These are phyloP conservation scores for Matsumyia berberina DNA, from an alignment of 2,888 invertebrate genomes.

Conservation along the genomic window DNA sequence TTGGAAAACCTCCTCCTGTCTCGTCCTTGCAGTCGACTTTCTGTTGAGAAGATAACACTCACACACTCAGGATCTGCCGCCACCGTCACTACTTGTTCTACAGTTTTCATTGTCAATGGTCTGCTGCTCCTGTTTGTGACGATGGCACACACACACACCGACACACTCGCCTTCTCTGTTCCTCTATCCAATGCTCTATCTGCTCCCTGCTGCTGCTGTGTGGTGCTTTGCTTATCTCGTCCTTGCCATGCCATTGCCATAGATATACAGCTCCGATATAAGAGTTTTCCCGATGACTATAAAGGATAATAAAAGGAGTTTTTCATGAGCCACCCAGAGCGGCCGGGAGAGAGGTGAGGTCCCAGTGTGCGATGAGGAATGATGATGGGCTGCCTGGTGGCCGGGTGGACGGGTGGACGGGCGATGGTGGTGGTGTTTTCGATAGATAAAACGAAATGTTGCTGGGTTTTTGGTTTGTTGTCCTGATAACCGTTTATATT, in stretches of 20 bases:
- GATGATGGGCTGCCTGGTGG: conserved; percentile 65
- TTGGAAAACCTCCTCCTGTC: conserved; percentile 76
- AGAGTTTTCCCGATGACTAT: conserved; percentile 77
- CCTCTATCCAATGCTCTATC: conserved; percentile 2
- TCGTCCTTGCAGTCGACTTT: conserved; percentile 74
- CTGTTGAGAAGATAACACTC: conserved; percentile 67
- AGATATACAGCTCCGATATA: conserved; percentile 76
- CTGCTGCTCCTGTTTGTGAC: conserved; percentile 53
- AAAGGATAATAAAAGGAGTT: conserved; percentile 77
- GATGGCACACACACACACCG: conserved; percentile 27
- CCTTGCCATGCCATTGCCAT: conserved; percentile 76
- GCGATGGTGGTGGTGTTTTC: conserved; percentile 57
- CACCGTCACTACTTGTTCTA: conserved; percentile 19
- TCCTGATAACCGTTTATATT: conserved; percentile 77
- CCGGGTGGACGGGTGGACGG: conserved; percentile 6
- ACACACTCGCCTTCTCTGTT: conserved; percentile 1
- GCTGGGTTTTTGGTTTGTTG: conserved; percentile 76
- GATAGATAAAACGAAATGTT: conserved; percentile 76
- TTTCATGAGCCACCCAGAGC: conserved; percentile 70
- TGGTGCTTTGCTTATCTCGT: conserved; percentile 76
- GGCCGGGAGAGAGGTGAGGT: conserved; percentile 69
- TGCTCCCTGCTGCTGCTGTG: conserved; percentile 59
- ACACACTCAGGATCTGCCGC: conserved; percentile 40
- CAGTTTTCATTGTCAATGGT: conserved; percentile 72
- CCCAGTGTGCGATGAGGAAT: conserved; percentile 77